Evolutionary conservation across 2,888 invertebrate genomes (phyloP), one percentile per base, ranked within the genome.

Genomic region (Drosophila limbata): DNA sequence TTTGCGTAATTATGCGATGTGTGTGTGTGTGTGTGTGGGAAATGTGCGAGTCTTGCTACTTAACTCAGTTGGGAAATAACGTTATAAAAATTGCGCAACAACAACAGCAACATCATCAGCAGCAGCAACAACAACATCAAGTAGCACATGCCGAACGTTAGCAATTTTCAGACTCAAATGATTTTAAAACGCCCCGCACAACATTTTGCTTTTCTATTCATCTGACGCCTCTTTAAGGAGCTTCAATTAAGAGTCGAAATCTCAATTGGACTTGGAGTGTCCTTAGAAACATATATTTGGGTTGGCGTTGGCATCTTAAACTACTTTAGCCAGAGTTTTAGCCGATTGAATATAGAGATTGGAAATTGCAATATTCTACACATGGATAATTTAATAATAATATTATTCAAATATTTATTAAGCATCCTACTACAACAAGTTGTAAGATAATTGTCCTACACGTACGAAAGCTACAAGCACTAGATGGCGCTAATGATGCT

Each of bases 61-160:
- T 86, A 83, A 72, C 81, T 84, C 84, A 62, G 68, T 78, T 75
- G 89, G 81, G 89, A 87, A 86, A 88, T 86, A 84, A 65, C 69
- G 66, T 76, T 68, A 82, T 71, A 84, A 67, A 81, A 87, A 81
- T 86, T 55, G 21, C 42, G 39, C 37, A 63, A 42, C 52, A 65
- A 57, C 56, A 71, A 53, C 51, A n/a, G 59, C n/a, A 75, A 17
- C 42, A 68, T 47, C 53, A 70, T 28, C 37, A 63, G 37, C 52
- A 64, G 53, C 55, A 71, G 50, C 47, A 63, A 17, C 31, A 44
- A 25, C 19, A 75, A 17, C 42, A 68, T 47, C 50, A 70, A 59
- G 42, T 40, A 62, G 53, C 77, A 71, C 72, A 73, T 77, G 71
- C 72, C 64, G 64, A 76, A 59, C 52, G 77, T 42, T 37, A 39